phyloP scores from a whole-genome alignment of 2,888 invertebrate genomes.

The Salpingus planirostris region DNA sequence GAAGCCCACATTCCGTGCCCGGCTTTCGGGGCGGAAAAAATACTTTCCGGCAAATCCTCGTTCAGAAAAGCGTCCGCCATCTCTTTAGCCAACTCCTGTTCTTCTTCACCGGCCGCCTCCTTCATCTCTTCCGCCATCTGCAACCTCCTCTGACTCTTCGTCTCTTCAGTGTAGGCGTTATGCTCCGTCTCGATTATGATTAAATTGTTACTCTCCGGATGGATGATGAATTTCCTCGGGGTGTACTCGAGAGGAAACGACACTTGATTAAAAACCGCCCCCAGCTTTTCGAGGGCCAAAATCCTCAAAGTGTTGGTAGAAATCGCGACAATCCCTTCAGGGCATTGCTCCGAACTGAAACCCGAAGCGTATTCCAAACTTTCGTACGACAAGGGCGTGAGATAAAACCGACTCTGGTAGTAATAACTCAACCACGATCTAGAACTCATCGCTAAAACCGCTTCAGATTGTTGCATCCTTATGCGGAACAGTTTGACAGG shows the following conservation, averaged over 20 bases:
- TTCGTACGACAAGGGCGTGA: slow-evolving; percentile 94
- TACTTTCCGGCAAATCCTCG: slow-evolving; percentile 87
- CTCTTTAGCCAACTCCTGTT: slow-evolving; percentile 90
- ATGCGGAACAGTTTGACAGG: slow-evolving; percentile 92
- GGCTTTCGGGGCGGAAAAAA: slow-evolving; percentile 94
- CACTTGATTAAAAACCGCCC: slow-evolving; percentile 96
- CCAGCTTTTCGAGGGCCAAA: slow-evolving; percentile 94
- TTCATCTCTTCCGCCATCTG: slow-evolving; percentile 99
- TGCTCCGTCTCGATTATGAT: slow-evolving; percentile 95
- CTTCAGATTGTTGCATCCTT: slow-evolving; percentile 90
- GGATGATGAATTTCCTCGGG: slow-evolving; percentile 89
- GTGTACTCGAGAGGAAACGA: slow-evolving; percentile 91
- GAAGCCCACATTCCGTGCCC: slow-evolving; percentile 96
- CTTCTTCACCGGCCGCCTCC: slow-evolving; percentile 93
- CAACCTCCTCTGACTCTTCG: slow-evolving; percentile 79
- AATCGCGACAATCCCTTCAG: slow-evolving; percentile 98
- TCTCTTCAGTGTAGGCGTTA: slow-evolving; percentile 95
- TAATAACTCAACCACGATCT: slow-evolving; percentile 98
- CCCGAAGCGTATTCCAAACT: slow-evolving; percentile 96
- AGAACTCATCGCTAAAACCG: slow-evolving; percentile 95
- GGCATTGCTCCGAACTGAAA: slow-evolving; percentile 95
- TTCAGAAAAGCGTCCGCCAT: slow-evolving; percentile 96
- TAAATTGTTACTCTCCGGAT: slow-evolving; percentile 82
- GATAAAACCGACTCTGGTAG: slow-evolving; percentile 92
- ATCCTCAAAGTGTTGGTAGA: slow-evolving; percentile 95